Evolutionary conservation across 2,888 invertebrate genomes (phyloP), one percentile per base, ranked within the genome.

Genomic region (Volucella zonaria): DNA sequence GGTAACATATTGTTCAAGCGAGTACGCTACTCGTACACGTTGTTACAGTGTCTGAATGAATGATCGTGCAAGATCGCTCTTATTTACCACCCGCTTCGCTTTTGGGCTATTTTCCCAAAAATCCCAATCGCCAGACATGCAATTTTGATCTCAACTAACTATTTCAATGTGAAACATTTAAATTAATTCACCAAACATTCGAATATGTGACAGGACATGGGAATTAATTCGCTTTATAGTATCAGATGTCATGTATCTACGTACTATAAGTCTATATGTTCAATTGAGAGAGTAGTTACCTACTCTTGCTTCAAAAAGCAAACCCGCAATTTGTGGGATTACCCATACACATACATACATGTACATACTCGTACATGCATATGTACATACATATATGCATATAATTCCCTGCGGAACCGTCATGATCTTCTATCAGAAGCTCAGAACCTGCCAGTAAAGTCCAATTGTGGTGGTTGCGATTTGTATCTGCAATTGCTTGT

Each of bases 81-180:
- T 14, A 12, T 2, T 12, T 23, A 58, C 23, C 90, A 90, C 88
- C 90, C 90, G 90, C 89, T 90, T 88, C 66, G 87, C 86, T 90
- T 90, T 90, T 89, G 81, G 79, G 86, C 88, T 89, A 89, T 90
- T 90, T 90, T 88, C 61, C 81, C 87, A 79, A 86, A 87, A 87
- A 81, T 83, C 87, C 86, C 74, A 86, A 83, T 75, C 61, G 83
- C 73, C 88, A 87, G 86, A 87, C 82, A 62, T 79, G 88, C 86
- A 86, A 78, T 86, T 87, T 89, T 88, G 67, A 76, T 86, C 76
- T 59, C 88, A 86, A 87, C 87, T 76, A 85, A 88, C 87, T 87
- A 87, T 90, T 90, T 90, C 74, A 79, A 66, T 76, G 87, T 38
- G 14, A 83, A 83, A 79, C 79, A 75, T 76, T 80, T 80, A 59